phyloP scores from a whole-genome alignment of 2,888 invertebrate genomes.

The Drepanosiphum platanoidis region DNA sequence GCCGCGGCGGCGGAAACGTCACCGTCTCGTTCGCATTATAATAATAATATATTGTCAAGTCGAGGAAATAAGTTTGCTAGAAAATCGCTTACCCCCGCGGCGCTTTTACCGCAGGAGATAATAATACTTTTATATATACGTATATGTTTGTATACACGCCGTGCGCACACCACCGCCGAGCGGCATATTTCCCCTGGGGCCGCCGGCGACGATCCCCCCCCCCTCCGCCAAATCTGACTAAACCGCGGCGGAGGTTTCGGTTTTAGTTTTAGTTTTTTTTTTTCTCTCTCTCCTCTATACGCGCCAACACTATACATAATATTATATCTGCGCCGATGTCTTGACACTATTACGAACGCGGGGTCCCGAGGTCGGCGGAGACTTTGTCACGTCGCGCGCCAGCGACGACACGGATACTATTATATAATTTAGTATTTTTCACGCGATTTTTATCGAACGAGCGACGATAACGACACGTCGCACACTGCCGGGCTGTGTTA shows the following conservation, averaged over 20 bases:
- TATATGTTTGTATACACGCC: no score
- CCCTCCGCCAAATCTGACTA: slow-evolving; percentile 27
- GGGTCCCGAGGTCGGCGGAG: no score
- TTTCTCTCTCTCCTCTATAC: not conserved
- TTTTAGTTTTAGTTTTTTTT: slow-evolving; percentile 26
- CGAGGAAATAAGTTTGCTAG: slow-evolving; percentile 32
- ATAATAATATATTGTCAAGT: not conserved
- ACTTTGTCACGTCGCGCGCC: not conserved
- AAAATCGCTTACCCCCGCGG: slow-evolving; percentile 41
- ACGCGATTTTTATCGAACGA: no score
- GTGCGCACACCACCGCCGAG: not conserved
- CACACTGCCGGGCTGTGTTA: no score
- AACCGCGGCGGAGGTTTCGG: slow-evolving; percentile 19
- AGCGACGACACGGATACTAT: no score
- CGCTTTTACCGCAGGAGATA: not conserved
- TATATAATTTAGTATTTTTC: no score
- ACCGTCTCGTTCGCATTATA: not conserved
- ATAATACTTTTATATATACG: not conserved
- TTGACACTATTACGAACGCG: not conserved
- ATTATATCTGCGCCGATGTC: slow-evolving; percentile 1
- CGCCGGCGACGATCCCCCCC: not conserved
- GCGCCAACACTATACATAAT: not conserved
- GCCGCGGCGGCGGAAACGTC: not conserved
- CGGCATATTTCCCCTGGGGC: slow-evolving; percentile 53
- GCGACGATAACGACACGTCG: no score